Conservation (phyloP, 1,140 invertebrate species). For the Trichonephila clavata region DNA sequence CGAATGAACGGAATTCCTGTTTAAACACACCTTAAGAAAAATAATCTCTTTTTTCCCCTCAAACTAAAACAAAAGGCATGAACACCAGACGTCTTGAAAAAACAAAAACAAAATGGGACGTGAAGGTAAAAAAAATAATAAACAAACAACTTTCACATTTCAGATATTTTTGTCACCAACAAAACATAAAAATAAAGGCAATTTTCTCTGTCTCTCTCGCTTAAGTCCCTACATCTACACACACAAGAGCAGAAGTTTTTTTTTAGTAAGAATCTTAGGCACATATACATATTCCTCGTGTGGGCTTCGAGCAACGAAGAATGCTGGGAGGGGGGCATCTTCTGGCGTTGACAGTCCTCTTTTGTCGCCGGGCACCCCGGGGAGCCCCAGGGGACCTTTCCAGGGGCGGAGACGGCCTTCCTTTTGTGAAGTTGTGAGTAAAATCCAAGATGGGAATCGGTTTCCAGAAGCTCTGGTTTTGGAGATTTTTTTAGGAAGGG, state of each 20-base stretch:
- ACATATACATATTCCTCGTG: not conserved
- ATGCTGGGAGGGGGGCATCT: constrained; percentile 28
- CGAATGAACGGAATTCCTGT: too few species aligned
- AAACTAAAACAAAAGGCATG: not conserved
- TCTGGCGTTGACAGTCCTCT: constrained; percentile 29
- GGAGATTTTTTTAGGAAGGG: too few species aligned
- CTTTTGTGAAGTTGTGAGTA: constrained; percentile 56
- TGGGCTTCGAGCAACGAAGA: not conserved
- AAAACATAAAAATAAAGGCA: constrained; percentile 4
- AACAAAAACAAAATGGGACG: not conserved
- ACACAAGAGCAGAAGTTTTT: not conserved
- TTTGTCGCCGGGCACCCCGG: constrained; percentile 27
- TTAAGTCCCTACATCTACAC: not conserved
- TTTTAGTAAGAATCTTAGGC: not conserved
- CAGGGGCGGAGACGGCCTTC: constrained; percentile 1
- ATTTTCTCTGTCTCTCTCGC: not conserved
- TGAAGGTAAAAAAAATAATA: not conserved
- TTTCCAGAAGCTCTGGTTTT: not conserved
- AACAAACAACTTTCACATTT: not conserved
- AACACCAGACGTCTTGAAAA: not conserved
- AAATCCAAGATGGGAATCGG: constrained; percentile 43
- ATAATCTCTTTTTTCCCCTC: too few species aligned
- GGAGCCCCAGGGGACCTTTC: not conserved
- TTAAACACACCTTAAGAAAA: too few species aligned
- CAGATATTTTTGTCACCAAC: not conserved